These are phyloP conservation scores for Pithys albifrons DNA, from an alignment of 2,113 vertebrate species.

Conservation along the genomic window DNA sequence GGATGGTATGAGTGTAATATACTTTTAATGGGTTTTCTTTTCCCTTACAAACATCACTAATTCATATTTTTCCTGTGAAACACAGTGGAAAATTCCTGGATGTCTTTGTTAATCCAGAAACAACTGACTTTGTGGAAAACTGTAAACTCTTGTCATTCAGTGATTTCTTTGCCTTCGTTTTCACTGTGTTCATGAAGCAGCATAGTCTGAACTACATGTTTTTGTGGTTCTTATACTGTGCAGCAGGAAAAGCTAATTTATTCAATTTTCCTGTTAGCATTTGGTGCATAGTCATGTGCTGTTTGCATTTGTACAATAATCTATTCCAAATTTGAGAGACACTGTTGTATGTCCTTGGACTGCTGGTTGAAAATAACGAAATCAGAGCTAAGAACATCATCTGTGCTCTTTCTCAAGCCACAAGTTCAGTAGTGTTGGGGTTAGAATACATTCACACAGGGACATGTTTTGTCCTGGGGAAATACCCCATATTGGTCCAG, in stretches of 20 bases:
- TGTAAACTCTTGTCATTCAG: not conserved
- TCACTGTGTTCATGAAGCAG: not conserved
- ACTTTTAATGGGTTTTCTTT: not conserved
- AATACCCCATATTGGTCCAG: not conserved
- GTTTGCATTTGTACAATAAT: not conserved
- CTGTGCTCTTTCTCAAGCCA: not conserved
- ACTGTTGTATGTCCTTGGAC: not conserved
- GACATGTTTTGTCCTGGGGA: not conserved
- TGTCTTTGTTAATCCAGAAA: not conserved
- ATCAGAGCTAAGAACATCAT: not conserved
- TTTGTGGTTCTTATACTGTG: not conserved
- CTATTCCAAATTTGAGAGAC: not conserved
- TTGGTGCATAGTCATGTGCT: not conserved
- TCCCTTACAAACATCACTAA: not conserved
- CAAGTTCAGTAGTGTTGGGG: not conserved
- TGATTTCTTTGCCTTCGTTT: not conserved
- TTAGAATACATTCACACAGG: not conserved
- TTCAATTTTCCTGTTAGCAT: not conserved
- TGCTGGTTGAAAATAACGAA: not conserved
- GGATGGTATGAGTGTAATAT: not conserved
- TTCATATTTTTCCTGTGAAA: not conserved
- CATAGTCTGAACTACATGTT: not conserved
- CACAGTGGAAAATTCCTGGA: not conserved
- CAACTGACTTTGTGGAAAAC: not conserved
- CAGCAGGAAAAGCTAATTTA: not conserved